phyloP scores from a whole-genome alignment of 1,140 invertebrate species.

The Pogonus chalceus region DNA sequence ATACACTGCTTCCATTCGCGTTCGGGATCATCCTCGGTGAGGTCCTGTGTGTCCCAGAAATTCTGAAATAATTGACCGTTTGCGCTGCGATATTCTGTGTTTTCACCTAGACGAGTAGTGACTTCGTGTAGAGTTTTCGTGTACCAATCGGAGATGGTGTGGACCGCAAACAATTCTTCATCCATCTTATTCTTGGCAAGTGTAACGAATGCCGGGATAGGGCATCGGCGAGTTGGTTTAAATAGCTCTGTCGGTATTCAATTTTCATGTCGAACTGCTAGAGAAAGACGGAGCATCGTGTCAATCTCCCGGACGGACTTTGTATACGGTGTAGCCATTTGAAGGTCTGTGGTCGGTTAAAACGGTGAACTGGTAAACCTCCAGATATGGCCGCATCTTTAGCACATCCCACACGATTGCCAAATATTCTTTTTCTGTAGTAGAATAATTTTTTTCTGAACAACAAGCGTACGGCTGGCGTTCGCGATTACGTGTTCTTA shows the following conservation, averaged over 20 bases:
- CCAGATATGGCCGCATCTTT: conserved; percentile 29
- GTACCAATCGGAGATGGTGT: conserved; percentile 7
- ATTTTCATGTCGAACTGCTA: conserved; percentile 26
- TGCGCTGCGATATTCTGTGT: conserved; percentile 16
- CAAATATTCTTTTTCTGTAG: conserved; percentile 34
- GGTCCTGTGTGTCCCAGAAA: conserved; percentile 13
- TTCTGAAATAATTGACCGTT: conserved; percentile 24
- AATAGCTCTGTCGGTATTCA: conserved; percentile 19
- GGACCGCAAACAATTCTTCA: no score
- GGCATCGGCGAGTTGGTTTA: conserved; percentile 21
- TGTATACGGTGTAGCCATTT: conserved; percentile 18
- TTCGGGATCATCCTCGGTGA: conserved; percentile 5
- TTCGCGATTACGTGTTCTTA: neutral
- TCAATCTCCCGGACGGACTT: conserved; percentile 17
- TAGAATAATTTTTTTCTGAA: conserved; percentile 35
- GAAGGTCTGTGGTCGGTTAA: conserved; percentile 34
- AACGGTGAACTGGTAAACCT: conserved; percentile 30
- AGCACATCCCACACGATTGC: conserved; percentile 31
- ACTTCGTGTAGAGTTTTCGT: neutral
- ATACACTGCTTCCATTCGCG: conserved; percentile 15
- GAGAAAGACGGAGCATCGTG: conserved; percentile 27
- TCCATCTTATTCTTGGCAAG: no score
- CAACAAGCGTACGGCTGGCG: conserved; percentile 25
- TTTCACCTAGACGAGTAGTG: conserved; percentile 8
- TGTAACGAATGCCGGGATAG: conserved; percentile 15